Conservation (phyloP, 2,113 vertebrate genomes). For the Hippocampus zosterae region DNA sequence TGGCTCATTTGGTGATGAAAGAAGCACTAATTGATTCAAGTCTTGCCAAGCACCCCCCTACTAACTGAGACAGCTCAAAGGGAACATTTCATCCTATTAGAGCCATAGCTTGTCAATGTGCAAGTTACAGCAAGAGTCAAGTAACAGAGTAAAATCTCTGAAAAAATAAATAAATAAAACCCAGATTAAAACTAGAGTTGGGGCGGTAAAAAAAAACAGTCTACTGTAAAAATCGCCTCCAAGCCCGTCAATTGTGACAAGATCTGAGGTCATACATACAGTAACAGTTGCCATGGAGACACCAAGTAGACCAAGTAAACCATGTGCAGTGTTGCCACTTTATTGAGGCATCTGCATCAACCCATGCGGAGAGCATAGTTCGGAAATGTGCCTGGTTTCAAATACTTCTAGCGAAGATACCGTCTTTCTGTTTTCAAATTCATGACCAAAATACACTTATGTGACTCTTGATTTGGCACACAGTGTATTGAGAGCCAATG, state of each 20-base stretch:
- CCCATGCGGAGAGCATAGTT: slow-evolving; percentile 9
- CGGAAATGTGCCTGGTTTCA: slow-evolving; percentile 3
- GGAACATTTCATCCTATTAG: slow-evolving; percentile 48
- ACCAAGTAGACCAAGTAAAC: slow-evolving; percentile 44
- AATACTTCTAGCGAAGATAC: neutral
- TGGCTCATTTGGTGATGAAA: slow-evolving; percentile 53
- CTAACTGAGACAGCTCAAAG: slow-evolving; percentile 35
- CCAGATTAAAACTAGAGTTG: neutral
- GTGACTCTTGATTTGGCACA: neutral
- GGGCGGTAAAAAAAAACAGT: neutral
- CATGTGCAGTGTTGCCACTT: slow-evolving; percentile 28
- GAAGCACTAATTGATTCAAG: slow-evolving; percentile 59
- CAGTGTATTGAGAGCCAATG: neutral
- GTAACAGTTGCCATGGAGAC: slow-evolving; percentile 70
- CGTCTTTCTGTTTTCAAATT: neutral
- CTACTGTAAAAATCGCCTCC: neutral
- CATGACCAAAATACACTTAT: neutral
- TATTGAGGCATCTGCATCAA: slow-evolving; percentile 29
- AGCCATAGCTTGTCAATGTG: slow-evolving; percentile 19
- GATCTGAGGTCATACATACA: slow-evolving; percentile 62
- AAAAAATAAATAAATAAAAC: neutral
- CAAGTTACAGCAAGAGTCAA: slow-evolving; percentile 10
- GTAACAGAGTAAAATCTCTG: neutral
- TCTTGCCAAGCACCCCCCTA: slow-evolving; percentile 22
- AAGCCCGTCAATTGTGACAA: slow-evolving; percentile 5